Evolutionary conservation across 2,888 invertebrate genomes (phyloP).

Genomic region (Colletes collaris): DNA sequence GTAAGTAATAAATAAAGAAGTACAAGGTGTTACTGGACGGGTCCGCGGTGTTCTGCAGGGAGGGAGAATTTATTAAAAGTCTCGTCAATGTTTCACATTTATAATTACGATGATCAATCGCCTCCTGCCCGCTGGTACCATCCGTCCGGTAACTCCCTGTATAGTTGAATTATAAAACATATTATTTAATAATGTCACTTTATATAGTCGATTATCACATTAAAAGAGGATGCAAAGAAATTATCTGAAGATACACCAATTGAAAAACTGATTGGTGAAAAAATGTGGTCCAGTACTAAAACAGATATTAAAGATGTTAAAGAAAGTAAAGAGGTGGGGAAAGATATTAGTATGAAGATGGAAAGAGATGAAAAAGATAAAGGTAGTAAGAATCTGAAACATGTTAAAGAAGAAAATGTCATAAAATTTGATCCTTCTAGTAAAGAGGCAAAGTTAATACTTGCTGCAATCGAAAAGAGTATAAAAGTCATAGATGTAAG

Average conservation of each 20-base stretch:
- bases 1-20: constrained; percentile 71
- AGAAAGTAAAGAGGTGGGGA: constrained; percentile 28
- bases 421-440: constrained; percentile 92
- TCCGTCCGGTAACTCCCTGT: too few relatives aligned
- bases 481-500: constrained; percentile 84
- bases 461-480: constrained; percentile 85
- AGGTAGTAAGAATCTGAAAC: constrained; percentile 28
- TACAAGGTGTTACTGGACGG: too few relatives aligned
- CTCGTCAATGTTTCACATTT: too few relatives aligned
- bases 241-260: constrained; percentile 21
- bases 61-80: too few relatives aligned
- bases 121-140: too few relatives aligned
- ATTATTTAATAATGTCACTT: constrained; percentile 14
- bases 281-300: constrained; percentile 43
- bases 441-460: constrained; percentile 86
- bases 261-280: constrained; percentile 67
- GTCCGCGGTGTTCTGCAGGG: too few relatives aligned
- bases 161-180: neutral
- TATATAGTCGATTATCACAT: constrained; percentile 30
- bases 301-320: constrained; percentile 28
- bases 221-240: constrained; percentile 9
- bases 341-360: neutral
- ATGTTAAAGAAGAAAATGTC: neutral
- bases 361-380: neutral
- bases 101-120: too few relatives aligned